Percentiles rank a stretch among this genome's conserved stretches.
phyloP scores from a whole-genome alignment of 2,888 invertebrate species.

The Chymomyza caudatula region DNA sequence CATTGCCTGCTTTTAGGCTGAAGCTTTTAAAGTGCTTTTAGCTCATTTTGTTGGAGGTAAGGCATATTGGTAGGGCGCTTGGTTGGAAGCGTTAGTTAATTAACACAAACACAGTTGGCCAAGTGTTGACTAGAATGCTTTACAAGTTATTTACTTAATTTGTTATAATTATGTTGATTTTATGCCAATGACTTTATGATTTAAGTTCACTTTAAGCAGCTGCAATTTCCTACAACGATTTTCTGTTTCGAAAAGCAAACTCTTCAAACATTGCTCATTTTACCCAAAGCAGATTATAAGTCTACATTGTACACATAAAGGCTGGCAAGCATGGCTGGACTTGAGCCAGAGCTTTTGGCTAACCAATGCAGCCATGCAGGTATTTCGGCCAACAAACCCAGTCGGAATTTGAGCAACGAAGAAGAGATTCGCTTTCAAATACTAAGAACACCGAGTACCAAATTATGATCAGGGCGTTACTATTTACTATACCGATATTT shows the following conservation, averaged over 20 bases:
- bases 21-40: slow-evolving; percentile 50
- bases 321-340: not conserved
- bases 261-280: not conserved
- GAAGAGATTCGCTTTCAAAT: too few species aligned
- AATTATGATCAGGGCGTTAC: too few species aligned
- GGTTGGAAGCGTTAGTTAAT: slow-evolving; percentile 28
- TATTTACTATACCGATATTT: too few species aligned
- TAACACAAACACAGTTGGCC: slow-evolving; percentile 44
- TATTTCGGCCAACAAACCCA: not conserved
- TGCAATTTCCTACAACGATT: not conserved
- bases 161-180: slow-evolving; percentile 70
- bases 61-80: not conserved
- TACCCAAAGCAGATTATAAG: not conserved
- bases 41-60: slow-evolving; percentile 23
- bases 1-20: slow-evolving; percentile 24
- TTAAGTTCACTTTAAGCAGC: not conserved
- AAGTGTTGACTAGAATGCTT: slow-evolving; percentile 30
- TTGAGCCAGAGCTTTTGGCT: not conserved
- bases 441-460: too few species aligned
- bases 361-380: not conserved
- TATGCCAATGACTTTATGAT: slow-evolving; percentile 21
- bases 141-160: slow-evolving; percentile 55
- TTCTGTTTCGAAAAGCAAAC: not conserved
- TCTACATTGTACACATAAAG: not conserved
- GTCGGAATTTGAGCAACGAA: not conserved